phyloP scores from a whole-genome alignment of 2,888 invertebrate species.

The Cabera pusaria region DNA sequence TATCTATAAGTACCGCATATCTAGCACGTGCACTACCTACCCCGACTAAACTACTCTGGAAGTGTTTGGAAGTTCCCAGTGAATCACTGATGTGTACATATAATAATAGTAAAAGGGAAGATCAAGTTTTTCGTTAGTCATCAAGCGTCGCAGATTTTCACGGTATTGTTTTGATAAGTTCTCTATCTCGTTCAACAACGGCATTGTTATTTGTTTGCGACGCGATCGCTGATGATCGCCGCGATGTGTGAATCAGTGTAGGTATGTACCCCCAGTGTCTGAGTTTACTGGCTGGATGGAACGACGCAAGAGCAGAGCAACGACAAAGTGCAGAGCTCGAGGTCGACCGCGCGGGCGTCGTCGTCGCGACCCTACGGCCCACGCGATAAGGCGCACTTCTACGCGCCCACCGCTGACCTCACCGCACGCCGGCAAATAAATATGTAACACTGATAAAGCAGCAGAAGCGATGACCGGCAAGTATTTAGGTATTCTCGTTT shows the following conservation, averaged over 20 bases:
- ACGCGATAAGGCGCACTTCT: constrained; percentile 74
- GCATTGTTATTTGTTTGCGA: constrained; percentile 17
- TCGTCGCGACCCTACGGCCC: constrained; percentile 68
- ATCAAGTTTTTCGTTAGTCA: too few species aligned
- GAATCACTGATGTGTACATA: too few species aligned
- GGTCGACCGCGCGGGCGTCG: constrained; percentile 51
- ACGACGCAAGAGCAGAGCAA: constrained; percentile 76
- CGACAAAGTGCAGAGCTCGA: constrained; percentile 62
- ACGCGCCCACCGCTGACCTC: constrained; percentile 71
- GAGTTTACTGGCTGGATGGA: constrained; percentile 40
- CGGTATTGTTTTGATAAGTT: constrained; percentile 15
- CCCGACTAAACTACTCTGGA: too few species aligned
- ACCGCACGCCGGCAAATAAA: constrained; percentile 76
- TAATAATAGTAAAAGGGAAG: too few species aligned
- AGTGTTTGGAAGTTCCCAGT: too few species aligned
- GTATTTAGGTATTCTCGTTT: constrained; percentile 73
- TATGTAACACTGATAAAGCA: constrained; percentile 81
- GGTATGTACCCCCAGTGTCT: constrained; percentile 7
- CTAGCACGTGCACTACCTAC: too few species aligned
- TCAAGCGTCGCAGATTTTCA: background rate
- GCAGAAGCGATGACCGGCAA: constrained; percentile 77
- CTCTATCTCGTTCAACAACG: constrained; percentile 8
- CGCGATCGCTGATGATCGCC: constrained; percentile 8
- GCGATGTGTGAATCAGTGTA: too few species aligned
- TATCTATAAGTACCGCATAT: too few species aligned